Base-by-base conservation (phyloP, 2,888 invertebrate species). In the Drosophila ezoana region DNA sequence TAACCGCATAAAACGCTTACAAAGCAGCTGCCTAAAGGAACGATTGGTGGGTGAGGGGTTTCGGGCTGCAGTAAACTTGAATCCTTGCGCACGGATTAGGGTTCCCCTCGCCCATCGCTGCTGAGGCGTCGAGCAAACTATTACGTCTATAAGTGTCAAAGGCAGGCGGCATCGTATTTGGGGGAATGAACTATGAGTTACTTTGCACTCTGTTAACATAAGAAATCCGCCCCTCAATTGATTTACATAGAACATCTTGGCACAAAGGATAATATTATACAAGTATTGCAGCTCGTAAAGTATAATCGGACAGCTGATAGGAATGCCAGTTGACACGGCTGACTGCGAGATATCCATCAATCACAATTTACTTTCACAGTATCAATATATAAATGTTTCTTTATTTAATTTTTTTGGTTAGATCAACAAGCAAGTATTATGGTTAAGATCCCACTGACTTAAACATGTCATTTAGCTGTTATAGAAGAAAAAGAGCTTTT, bases 121-220 rank as follows among this genome's bases (percentile, higher is more conserved):
- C 14, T 4, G 23, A 40, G 52, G 48, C 47, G 40, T 43, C 37
- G 53, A 48, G 69, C 47, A 47, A 87, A 79, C 89, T 81, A 81
- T 79, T 74, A 59, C 74, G 77, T 66, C 67, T 74, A 68, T 69
- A 89, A 87, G 90, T 89, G 87, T 73, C 87, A 87, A 77, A 86
- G 77, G 73, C 71, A 87, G 77, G 45, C 53, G 40, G 33, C 56
- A 33, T 14, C 40, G 20, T 40, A 49, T 62, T 28, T 64, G 76
- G 75, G 64, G 79, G 82, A 85, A 83, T 71, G 84, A 88, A 83
- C 90, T 89, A 70, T 88, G 89, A 87, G 87, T 76, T 74, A 82
- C 72, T 86, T 82, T 76, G 80, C 76, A 82, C 82, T 81, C 70
- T 67, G 67, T 59, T 71, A 79, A 58, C 72, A 68, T 81, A 53